phyloP scores from a whole-genome alignment of 2,113 vertebrate species.

The Ceuthmochares aereus region DNA sequence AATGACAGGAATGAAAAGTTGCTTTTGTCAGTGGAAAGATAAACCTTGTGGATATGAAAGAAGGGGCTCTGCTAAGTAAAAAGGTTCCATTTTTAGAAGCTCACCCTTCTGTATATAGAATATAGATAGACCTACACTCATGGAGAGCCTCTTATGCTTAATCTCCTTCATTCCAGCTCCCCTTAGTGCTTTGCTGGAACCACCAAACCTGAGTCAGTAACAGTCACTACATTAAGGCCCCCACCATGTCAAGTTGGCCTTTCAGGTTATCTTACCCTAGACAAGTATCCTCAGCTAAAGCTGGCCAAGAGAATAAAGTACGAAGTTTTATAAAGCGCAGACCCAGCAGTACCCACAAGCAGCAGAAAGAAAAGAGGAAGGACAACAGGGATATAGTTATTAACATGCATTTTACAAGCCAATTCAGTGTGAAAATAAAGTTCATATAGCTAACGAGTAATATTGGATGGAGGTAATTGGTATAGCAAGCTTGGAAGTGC shows the following conservation, averaged over 20 bases:
- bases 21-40: not conserved
- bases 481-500: not conserved
- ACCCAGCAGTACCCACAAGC: not conserved
- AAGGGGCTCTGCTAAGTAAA: not conserved
- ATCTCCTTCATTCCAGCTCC: not conserved
- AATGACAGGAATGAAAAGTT: not conserved
- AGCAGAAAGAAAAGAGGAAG: not conserved
- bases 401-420: not conserved
- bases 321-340: not conserved
- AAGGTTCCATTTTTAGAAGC: not conserved
- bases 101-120: not conserved
- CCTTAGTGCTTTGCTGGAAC: not conserved
- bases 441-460: not conserved
- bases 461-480: not conserved
- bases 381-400: not conserved
- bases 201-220: not conserved
- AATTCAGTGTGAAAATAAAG: conserved; percentile 16
- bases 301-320: not conserved
- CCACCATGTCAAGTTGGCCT: not conserved
- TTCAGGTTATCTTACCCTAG: not conserved
- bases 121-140: not conserved
- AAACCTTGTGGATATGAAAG: not conserved
- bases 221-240: not conserved
- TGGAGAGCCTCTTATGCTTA: not conserved
- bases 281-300: not conserved